phyloP scores from a whole-genome alignment of 2,888 invertebrate species.

The Apeira syringaria region DNA sequence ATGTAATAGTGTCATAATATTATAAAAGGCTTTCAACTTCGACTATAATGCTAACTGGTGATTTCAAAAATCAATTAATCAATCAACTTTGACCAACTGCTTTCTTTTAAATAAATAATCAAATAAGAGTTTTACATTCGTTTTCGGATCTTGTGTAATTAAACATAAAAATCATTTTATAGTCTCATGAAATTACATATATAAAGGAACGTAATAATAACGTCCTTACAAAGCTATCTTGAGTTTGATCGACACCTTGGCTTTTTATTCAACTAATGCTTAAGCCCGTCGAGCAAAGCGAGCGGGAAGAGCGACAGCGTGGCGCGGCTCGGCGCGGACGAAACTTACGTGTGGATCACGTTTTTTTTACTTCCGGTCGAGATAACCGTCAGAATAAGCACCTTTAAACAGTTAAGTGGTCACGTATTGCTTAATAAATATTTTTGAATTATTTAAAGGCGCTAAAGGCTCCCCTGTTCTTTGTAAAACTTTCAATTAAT shows the following conservation, averaged over 20 bases:
- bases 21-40: no score
- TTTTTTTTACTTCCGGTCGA: slow-evolving; percentile 72
- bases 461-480: slow-evolving; percentile 39
- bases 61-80: no score
- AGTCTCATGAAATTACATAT: no score
- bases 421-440: slow-evolving; percentile 62
- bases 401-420: slow-evolving; percentile 71
- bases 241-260: slow-evolving; percentile 71
- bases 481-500: slow-evolving; percentile 66
- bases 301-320: slow-evolving; percentile 37
- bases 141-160: no score
- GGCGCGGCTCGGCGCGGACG: slow-evolving; percentile 38
- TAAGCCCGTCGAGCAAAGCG: slow-evolving; percentile 32
- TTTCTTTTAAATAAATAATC: no score
- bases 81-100: no score
- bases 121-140: no score
- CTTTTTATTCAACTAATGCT: slow-evolving; percentile 71
- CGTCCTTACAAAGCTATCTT: slow-evolving; percentile 69
- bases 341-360: slow-evolving; percentile 69
- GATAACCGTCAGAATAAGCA: slow-evolving; percentile 74
- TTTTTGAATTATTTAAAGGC: slow-evolving; percentile 39
- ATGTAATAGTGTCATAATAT: slow-evolving; percentile 65
- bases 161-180: no score
- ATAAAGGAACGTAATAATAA: no score
- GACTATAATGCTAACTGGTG: no score